Evolutionary conservation across 2,888 invertebrate species (phyloP).

Genomic region (Drosophila yooni): DNA sequence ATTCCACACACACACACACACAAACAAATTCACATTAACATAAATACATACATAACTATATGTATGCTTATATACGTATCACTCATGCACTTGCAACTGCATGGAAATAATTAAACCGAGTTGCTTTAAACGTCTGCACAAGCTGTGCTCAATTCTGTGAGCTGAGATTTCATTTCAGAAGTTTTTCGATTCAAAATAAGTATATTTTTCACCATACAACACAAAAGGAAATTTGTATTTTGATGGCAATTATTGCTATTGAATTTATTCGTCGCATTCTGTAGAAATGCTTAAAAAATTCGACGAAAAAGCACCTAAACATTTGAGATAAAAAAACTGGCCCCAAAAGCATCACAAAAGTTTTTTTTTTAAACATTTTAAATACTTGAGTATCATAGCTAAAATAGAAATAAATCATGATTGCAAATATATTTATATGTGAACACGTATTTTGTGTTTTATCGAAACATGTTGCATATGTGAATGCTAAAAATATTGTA

Average conservation of each 20-base stretch:
- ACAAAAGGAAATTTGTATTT: no score
- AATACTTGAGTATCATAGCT: neutral
- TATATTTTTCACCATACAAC: no score
- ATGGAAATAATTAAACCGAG: neutral
- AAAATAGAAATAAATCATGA: neutral
- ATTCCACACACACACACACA: conserved; percentile 1
- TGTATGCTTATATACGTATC: neutral
- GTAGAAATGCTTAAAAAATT: neutral
- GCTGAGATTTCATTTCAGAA: neutral
- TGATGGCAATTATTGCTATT: neutral
- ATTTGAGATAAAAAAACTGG: neutral
- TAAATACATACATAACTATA: neutral
- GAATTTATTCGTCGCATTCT: neutral
- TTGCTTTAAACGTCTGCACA: neutral
- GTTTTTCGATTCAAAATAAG: neutral
- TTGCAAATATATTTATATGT: neutral
- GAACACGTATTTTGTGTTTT: neutral
- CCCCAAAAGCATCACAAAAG: conserved; percentile 1
- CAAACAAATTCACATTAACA: neutral
- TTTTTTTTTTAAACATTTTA: neutral
- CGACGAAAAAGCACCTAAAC: neutral
- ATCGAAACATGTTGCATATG: conserved; percentile 14
- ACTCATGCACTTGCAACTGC: conserved; percentile 6
- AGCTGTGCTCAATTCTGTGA: neutral
- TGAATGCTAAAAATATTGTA: conserved; percentile 17